A percentile compares a stretch with the other conserved stretches of the same genome.
These are phyloP conservation scores for Trogon surrucura DNA, from an alignment of 2,113 vertebrate species.

Conservation along the genomic window DNA sequence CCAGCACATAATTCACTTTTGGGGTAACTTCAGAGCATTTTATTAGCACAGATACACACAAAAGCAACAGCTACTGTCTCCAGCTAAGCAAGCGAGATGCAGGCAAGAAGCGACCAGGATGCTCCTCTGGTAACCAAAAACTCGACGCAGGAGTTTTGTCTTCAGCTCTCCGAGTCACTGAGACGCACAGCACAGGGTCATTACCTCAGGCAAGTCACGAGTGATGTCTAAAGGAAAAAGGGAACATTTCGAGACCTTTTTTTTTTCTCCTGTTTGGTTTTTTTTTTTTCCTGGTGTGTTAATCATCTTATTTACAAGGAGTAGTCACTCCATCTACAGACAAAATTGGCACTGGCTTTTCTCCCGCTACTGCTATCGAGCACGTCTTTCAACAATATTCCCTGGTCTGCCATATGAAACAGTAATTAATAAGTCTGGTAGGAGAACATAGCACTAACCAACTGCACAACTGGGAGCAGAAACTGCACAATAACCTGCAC, in stretches of 20 bases:
- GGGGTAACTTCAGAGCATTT: not conserved
- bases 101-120: not conserved
- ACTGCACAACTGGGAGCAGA: not conserved
- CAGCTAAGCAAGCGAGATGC: not conserved
- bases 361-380: not conserved
- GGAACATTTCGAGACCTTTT: not conserved
- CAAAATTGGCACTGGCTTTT: not conserved
- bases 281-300: not conserved
- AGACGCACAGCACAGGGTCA: not conserved
- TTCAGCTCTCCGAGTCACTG: constrained; percentile 54
- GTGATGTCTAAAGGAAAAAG: constrained; percentile 17
- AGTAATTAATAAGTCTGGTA: not conserved
- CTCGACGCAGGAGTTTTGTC: not conserved
- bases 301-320: not conserved
- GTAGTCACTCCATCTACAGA: not conserved
- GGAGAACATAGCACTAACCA: not conserved
- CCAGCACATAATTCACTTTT: not conserved
- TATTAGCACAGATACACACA: not conserved
- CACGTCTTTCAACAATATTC: not conserved
- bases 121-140: constrained; percentile 14
- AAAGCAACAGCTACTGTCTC: not conserved
- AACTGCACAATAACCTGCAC: not conserved
- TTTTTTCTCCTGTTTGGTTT: not conserved
- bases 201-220: not conserved
- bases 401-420: not conserved